Percentiles rank a stretch among this genome's conserved stretches.
Evolutionary conservation across 2,888 invertebrate genomes (phyloP).

Genomic region (Cylloceria caligata): DNA sequence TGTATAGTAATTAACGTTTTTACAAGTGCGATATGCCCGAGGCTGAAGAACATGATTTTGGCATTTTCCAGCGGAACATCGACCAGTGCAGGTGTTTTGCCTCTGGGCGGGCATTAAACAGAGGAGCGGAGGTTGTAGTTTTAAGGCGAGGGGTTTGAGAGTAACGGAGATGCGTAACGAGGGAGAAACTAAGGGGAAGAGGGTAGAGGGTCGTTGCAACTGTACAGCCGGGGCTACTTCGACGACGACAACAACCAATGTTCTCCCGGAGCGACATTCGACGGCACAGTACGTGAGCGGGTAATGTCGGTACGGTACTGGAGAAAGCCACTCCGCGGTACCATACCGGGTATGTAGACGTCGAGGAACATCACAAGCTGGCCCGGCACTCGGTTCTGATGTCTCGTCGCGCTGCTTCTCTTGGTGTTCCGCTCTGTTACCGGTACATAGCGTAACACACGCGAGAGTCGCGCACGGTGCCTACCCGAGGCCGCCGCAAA

Average conservation of each 20-base stretch:
- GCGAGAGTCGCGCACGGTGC: slow-evolving; percentile 16
- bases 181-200: slow-evolving; percentile 4
- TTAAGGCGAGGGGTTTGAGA: not conserved
- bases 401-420: slow-evolving; percentile 37
- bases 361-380: slow-evolving; percentile 63
- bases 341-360: slow-evolving; percentile 2
- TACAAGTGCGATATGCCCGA: not conserved
- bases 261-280: slow-evolving; percentile 45
- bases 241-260: slow-evolving; percentile 70
- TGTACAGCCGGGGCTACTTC: slow-evolving; percentile 66
- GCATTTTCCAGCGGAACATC: not conserved
- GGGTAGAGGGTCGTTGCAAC: slow-evolving; percentile 10
- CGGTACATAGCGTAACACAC: not conserved
- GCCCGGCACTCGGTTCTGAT: slow-evolving; percentile 59
- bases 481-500: slow-evolving; percentile 71
- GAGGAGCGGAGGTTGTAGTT: not conserved
- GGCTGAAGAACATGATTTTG: not conserved
- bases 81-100: not conserved
- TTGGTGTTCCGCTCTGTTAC: slow-evolving; percentile 16
- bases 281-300: not conserved
- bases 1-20: not conserved
- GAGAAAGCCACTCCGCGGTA: not conserved
- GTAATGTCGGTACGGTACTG: not conserved
- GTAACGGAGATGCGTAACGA: slow-evolving; percentile 15
- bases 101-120: not conserved